Evolutionary conservation across 2,888 invertebrate species (phyloP).

Genomic region (Drosophila austrosaltans): DNA sequence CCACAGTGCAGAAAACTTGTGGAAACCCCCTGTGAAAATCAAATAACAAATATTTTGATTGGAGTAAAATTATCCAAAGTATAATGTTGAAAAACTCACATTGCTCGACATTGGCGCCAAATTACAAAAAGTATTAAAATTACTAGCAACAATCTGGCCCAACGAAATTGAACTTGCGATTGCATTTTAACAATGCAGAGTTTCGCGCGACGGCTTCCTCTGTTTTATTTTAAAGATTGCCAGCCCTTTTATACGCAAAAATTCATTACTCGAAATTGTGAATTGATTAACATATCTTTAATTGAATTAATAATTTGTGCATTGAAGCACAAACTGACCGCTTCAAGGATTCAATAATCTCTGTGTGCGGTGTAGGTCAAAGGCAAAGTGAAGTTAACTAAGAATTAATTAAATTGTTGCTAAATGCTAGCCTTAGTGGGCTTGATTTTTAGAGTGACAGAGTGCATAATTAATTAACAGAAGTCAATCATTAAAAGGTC

Average conservation of each 20-base stretch:
- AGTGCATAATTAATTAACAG: slow-evolving; percentile 30
- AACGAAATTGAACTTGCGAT: slow-evolving; percentile 32
- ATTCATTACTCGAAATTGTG: background rate
- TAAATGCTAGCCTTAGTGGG: slow-evolving; percentile 24
- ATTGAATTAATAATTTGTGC: slow-evolving; percentile 1
- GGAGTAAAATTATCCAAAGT: no score
- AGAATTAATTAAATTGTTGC: slow-evolving; percentile 47
- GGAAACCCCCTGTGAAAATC: background rate
- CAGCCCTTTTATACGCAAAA: slow-evolving; percentile 44
- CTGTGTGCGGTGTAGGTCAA: background rate
- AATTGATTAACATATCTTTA: slow-evolving; percentile 12
- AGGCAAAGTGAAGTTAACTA: slow-evolving; percentile 6
- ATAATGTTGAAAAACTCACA: slow-evolving; percentile 30
- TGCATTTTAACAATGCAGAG: slow-evolving; percentile 42
- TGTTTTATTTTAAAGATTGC: background rate
- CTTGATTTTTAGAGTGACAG: slow-evolving; percentile 39
- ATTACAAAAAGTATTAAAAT: slow-evolving; percentile 27
- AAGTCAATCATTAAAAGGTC: slow-evolving; percentile 21
- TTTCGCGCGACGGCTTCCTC: slow-evolving; percentile 11
- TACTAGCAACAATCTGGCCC: slow-evolving; percentile 31
- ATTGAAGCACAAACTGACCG: background rate
- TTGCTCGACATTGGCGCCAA: slow-evolving; percentile 33
- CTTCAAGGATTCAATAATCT: no score
- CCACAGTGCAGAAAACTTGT: background rate
- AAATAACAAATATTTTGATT: background rate